Base-by-base conservation (phyloP, 1,140 invertebrate genomes). In the Cyrtorhinus lividipennis region DNA sequence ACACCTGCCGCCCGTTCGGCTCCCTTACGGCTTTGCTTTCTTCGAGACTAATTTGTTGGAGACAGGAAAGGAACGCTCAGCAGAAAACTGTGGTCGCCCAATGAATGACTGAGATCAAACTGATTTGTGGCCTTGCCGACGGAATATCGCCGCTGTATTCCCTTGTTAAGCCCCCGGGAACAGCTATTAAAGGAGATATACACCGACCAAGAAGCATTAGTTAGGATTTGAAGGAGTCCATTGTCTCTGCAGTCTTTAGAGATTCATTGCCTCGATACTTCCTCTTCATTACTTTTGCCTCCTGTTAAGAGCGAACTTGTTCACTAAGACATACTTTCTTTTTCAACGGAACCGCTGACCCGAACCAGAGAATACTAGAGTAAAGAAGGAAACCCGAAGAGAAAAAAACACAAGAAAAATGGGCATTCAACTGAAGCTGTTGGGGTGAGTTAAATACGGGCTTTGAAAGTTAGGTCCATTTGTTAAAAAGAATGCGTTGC, bases 131-230 rank as follows among this genome's bases (percentile, higher is more conserved):
- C 48, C 48, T 20, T 53, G 48, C 48, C 10, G 48, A 53, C 20
- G 10, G 48, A 12, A 22, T 53, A 20, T 5, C 48, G 10, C 20
- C 48, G n/a, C n/a, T n/a, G n/a, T 38, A 22, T 53, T 20, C 20
- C 48, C 12, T 53, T 53, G 48, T 53, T 53, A 53, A 53, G 20
- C 48, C 48, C 48, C 20, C n/a, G n/a, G 30, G 48, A 53, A 53
- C 48, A 20, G 48, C 12, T 53, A 53, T 53, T 53, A 53, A 53
- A 53, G 48, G 20, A 53, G 48, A 53, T 22, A 53, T 22, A 53
- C 20, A 22, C 8, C 48, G 48, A 53, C 10, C 48, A 15, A 22
- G 48, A 53, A 20, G 48, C 48, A 53, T 53, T 53, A 13, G 30
- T 38, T 15, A 38, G 30, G 30, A 38, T 38, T 38, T 38, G 30